These are phyloP conservation scores for Phataginus tetradactyla DNA, from an alignment of 2,797 vertebrate species.

Conservation along the genomic window DNA sequence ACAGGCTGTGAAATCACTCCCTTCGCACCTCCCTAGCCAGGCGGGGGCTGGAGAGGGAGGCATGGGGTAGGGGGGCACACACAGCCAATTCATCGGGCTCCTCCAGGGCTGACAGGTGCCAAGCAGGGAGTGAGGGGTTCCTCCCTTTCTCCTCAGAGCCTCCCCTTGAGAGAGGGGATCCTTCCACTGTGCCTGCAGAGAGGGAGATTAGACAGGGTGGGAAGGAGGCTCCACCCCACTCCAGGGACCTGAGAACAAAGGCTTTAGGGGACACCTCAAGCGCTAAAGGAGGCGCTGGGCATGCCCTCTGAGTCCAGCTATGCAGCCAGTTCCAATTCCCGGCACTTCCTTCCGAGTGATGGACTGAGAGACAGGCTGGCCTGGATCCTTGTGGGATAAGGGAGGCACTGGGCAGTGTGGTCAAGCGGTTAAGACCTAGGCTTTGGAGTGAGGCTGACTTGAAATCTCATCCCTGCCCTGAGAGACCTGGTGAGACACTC, in stretches of 20 bases:
- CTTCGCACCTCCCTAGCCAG: slow-evolving; percentile 82
- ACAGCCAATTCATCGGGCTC: slow-evolving; percentile 64
- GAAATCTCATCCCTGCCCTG: not conserved
- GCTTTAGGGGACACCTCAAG: slow-evolving; percentile 42
- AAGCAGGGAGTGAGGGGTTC: slow-evolving; percentile 45
- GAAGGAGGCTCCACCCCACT: not conserved
- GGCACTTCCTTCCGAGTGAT: not conserved
- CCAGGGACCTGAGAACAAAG: not conserved
- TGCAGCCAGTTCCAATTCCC: not conserved
- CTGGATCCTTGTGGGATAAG: slow-evolving; percentile 39
- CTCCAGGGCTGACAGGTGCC: slow-evolving; percentile 61
- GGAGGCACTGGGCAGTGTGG: not conserved
- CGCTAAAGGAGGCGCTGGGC: not conserved
- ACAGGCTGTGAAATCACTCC: slow-evolving; percentile 85
- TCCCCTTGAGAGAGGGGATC: slow-evolving; percentile 36
- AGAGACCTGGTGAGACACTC: not conserved
- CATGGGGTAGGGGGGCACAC: slow-evolving; percentile 69
- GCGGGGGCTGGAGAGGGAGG: slow-evolving; percentile 79
- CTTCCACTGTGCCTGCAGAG: not conserved
- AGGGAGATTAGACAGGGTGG: not conserved
- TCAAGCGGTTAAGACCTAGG: not conserved
- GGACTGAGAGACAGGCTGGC: slow-evolving; percentile 63
- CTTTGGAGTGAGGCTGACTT: not conserved
- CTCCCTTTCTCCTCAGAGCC: not conserved
- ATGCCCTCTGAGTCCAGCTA: slow-evolving; percentile 29